Evolutionary conservation across 1,140 invertebrate genomes (phyloP), one percentile per base, ranked within the genome.

Genomic region (Oryctes rhinoceros): DNA sequence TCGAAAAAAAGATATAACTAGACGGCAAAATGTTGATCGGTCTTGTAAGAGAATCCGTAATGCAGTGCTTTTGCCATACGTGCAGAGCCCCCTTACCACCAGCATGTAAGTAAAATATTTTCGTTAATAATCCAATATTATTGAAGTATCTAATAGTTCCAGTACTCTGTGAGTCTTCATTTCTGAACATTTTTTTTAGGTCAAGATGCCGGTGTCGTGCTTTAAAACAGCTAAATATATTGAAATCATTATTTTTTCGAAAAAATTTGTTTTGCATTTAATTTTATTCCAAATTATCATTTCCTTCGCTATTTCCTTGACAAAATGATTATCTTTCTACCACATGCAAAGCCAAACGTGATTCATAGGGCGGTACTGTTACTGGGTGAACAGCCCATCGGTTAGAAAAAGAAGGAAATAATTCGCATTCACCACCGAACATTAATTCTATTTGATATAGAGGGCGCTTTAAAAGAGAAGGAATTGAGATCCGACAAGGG

Each of bases 11-110:
- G 35, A 37, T 71, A 37, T 35, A 82, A 78, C 7, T 80, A 77
- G 74, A 84, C 84, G 85, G 85, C 89, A 92, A 88, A 83, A 96
- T 96, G 94, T 89, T 96, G 89, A 94, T 96, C 90, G 93, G 92
- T 88, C 91, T 96, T 85, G 94, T 96, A 86, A 93, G 93, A 87
- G 94, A 96, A 88, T 95, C 94, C 84, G 93, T 96, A 87, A 91
- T 96, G 91, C 94, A 95, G 90, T 96, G 94, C 90, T 96, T 96
- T 90, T 96, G 94, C 90, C 94, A 95, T 88, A 94, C 94, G 88
- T 96, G 95, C 92, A 93, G 94, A 87, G 94, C 93, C 86, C 94
- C 94, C 81, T 89, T 94, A 82, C 89, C 93, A 83, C 90, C 92
- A 83, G 90, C 93, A 90, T 93, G 93, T 94, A 90, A 91, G 90